Conservation (phyloP, 2,113 vertebrate genomes). For the Candoia aspera region DNA sequence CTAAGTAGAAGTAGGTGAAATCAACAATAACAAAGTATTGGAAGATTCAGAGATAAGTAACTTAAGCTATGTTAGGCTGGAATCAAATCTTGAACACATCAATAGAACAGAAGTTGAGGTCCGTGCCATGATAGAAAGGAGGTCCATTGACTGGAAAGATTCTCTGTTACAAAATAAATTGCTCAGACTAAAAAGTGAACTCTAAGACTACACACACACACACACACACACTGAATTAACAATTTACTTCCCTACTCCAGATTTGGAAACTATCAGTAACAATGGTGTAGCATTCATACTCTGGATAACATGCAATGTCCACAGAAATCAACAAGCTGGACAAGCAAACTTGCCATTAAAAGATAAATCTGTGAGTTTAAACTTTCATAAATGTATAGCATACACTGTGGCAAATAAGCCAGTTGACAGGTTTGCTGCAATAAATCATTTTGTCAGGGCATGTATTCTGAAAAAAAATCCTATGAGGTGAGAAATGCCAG, state of each 20-base stretch:
- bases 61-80: neutral
- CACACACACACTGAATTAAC: neutral
- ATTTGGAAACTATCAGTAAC: neutral
- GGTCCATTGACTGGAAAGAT: neutral
- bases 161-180: neutral
- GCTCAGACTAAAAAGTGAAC: neutral
- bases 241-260: neutral
- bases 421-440: neutral
- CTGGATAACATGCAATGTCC: neutral
- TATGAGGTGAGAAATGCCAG: slow-evolving; percentile 29
- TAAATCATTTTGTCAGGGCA: neutral
- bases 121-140: neutral
- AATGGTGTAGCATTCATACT: neutral
- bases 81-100: neutral
- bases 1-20: neutral
- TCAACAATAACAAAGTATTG: neutral
- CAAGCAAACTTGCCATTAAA: neutral
- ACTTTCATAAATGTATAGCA: neutral
- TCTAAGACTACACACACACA: neutral
- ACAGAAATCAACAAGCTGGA: neutral
- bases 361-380: neutral
- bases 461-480: neutral
- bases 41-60: neutral
- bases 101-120: neutral
- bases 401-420: neutral